Percentiles rank a stretch among this genome's conserved stretches.
phyloP scores from a whole-genome alignment of 2,797 vertebrate genomes.

The Brachymystax lenok region DNA sequence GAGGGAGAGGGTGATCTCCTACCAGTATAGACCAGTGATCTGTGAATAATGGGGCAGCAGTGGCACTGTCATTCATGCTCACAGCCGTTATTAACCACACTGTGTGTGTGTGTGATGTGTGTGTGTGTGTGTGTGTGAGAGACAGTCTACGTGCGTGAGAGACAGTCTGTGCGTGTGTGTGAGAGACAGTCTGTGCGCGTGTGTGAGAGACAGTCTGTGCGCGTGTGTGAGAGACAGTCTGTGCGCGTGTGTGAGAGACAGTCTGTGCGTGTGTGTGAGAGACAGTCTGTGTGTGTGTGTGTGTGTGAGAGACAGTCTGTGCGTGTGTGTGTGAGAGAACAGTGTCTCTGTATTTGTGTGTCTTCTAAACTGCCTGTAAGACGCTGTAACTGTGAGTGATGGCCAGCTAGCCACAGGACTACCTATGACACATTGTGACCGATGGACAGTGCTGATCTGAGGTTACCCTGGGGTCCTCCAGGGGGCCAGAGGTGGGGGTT shows the following conservation, averaged over 20 bases:
- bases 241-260: background rate
- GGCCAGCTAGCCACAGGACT: background rate
- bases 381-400: background rate
- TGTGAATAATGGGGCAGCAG: constrained; percentile 29
- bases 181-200: constrained; percentile 6
- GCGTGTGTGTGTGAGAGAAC: no score
- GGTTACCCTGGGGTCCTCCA: constrained; percentile 28
- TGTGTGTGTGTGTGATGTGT: constrained; percentile 1
- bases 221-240: background rate
- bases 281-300: background rate
- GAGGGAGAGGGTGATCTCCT: background rate
- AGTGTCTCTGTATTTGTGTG: no score
- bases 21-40: constrained; percentile 7
- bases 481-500: constrained; percentile 39
- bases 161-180: constrained; percentile 10
- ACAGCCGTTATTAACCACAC: background rate
- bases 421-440: constrained; percentile 17
- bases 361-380: background rate
- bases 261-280: constrained; percentile 15
- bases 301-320: background rate
- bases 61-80: background rate
- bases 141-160: background rate
- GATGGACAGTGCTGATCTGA: constrained; percentile 47
- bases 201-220: background rate
- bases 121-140: constrained; percentile 15